These are phyloP conservation scores for Volucella zonaria DNA, from an alignment of 2,888 invertebrate genomes.

Conservation along the genomic window DNA sequence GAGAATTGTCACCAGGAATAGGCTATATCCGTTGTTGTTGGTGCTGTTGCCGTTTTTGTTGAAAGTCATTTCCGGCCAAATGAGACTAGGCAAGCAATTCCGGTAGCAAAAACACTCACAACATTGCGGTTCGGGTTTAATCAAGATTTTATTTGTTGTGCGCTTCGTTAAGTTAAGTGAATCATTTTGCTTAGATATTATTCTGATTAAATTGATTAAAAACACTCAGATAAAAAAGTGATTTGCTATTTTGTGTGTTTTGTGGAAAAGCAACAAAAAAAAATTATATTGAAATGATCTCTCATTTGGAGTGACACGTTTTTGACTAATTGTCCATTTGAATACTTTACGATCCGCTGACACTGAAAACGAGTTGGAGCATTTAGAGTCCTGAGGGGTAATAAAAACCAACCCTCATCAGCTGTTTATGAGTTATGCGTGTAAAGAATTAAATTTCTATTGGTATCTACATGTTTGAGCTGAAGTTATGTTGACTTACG, in stretches of 20 bases:
- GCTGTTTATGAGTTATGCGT: background rate
- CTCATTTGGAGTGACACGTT: constrained; percentile 25
- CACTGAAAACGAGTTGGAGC: constrained; percentile 6
- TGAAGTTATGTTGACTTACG: no score
- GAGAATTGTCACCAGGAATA: constrained; percentile 61
- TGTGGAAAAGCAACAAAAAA: no score
- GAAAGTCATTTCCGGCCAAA: constrained; percentile 10
- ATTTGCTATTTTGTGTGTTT: constrained; percentile 3
- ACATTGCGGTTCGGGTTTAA: constrained; percentile 60
- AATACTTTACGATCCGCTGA: constrained; percentile 45
- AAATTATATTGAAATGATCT: constrained; percentile 6
- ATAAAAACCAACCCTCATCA: constrained; percentile 1
- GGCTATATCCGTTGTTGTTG: constrained; percentile 29
- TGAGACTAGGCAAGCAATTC: constrained; percentile 41
- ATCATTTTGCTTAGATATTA: constrained; percentile 39
- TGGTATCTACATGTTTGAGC: no score
- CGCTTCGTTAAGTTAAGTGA: constrained; percentile 42
- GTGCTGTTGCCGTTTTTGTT: background rate
- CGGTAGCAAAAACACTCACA: background rate
- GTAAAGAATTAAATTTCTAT: no score
- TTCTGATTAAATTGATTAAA: constrained; percentile 64
- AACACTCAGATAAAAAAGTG: constrained; percentile 33
- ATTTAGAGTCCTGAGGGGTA: background rate
- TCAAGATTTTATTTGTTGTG: constrained; percentile 41
- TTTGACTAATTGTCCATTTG: constrained; percentile 47